These are phyloP conservation scores for Polyommatus iphigenia DNA, from an alignment of 2,888 invertebrate genomes.

Conservation along the genomic window DNA sequence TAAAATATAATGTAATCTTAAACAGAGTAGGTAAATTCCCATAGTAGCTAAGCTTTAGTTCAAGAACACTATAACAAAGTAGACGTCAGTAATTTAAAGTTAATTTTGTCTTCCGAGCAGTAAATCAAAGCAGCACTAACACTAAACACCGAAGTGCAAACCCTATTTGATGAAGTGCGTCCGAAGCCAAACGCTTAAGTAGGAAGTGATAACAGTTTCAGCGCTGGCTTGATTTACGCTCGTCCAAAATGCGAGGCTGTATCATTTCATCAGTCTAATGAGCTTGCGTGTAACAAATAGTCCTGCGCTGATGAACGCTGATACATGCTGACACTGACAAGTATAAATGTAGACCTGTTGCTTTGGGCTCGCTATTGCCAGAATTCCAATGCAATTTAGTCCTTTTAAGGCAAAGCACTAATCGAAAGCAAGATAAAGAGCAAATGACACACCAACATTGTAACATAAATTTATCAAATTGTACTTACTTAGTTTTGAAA, in stretches of 20 bases:
- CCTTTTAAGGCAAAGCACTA: background rate
- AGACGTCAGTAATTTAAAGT: background rate
- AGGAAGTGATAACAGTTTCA: constrained; percentile 21
- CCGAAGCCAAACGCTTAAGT: constrained; percentile 24
- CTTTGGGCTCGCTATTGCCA: background rate
- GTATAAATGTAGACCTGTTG: constrained; percentile 11
- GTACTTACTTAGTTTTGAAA: no score
- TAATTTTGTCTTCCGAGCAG: background rate
- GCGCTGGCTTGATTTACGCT: constrained; percentile 20
- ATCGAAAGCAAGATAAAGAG: background rate
- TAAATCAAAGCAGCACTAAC: background rate
- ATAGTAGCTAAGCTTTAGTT: background rate
- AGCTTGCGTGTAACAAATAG: constrained; percentile 1
- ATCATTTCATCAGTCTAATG: constrained; percentile 22
- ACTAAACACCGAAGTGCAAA: constrained; percentile 12
- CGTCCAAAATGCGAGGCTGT: constrained; percentile 15
- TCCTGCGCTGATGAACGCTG: background rate
- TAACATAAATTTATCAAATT: no score
- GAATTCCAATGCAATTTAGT: background rate
- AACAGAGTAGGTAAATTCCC: background rate
- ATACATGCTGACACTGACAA: constrained; percentile 8
- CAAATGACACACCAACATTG: no score
- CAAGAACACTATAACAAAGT: background rate
- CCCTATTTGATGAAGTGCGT: constrained; percentile 14
- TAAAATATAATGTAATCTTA: no score